Evolutionary conservation across 2,797 vertebrate species (phyloP).

Genomic region (Botia almorhae): DNA sequence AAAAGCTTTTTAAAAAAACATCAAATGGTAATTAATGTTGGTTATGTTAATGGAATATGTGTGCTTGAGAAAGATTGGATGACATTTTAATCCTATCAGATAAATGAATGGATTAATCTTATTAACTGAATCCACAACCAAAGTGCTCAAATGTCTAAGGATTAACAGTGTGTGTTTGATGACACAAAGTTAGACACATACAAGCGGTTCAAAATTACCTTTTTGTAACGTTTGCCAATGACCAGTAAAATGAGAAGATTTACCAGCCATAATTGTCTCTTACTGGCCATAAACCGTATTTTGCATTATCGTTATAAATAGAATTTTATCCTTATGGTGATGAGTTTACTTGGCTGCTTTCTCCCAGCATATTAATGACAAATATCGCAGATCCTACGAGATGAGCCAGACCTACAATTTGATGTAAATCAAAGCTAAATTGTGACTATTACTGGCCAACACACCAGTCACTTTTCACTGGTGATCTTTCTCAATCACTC

Average conservation of each 20-base stretch:
- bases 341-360: no score
- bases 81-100: neutral
- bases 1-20: neutral
- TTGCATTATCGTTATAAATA: no score
- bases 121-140: constrained; percentile 6
- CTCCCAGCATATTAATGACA: no score
- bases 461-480: no score
- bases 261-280: no score
- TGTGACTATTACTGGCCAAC: no score
- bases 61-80: neutral
- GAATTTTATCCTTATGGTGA: no score
- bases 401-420: no score
- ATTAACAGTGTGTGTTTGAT: neutral
- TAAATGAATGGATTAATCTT: constrained; percentile 2
- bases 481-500: neutral
- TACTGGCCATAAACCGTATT: no score
- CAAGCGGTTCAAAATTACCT: neutral
- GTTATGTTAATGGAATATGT: neutral
- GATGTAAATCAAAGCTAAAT: no score
- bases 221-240: neutral
- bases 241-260: neutral
- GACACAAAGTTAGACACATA: neutral
- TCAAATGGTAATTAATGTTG: neutral
- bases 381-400: no score
- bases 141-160: neutral